Evolutionary conservation across 2,113 vertebrate species (phyloP), one percentile per base, ranked within the genome.

Genomic region (Grallaria varia): DNA sequence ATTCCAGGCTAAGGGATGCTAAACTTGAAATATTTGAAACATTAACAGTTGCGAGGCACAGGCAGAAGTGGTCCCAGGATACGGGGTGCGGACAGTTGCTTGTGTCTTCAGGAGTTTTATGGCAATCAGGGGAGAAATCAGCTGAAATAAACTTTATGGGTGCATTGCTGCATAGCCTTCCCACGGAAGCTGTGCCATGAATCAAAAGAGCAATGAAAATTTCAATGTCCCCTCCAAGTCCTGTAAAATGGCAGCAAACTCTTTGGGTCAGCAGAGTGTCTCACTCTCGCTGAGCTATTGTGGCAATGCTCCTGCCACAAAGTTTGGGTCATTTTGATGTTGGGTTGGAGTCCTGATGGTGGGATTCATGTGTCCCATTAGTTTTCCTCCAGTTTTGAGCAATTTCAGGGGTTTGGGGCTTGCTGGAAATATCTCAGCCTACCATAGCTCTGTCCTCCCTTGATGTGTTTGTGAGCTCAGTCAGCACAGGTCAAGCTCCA

Each of bases 161-260:
- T 42, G 71, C n/a, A 4, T 45, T 67, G 66, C 62, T 10, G 25
- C 47, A 0, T 35, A 72, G 79, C n/a, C 77, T 77, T 85, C 94
- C 84, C 74, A 25, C 45, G 71, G 87, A 82, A 89, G 50, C 74
- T 12, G 14, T 35, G 77, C 24, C 69, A 33, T 94, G 91, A 96
- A 93, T 94, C 89, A 76, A 49, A 87, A 53, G 82, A 83, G 82
- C 85, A 45, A 58, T 86, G 84, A 83, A 91, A 94, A 77, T 55
- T 12, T 66, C 59, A 35, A 35, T 50, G 74, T 87, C 71, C 81
- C 88, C 67, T 73, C 42, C 87, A 91, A 74, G 53, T 63, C 85
- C 84, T 3, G 6, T 76, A 71, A 93, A 91, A 87, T 63, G 56
- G 42, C 47, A 66, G 6, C 58, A 35, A 47, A 62, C 19, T 1